phyloP scores from a whole-genome alignment of 2,888 invertebrate species.

The Listrodromus nycthemerus region DNA sequence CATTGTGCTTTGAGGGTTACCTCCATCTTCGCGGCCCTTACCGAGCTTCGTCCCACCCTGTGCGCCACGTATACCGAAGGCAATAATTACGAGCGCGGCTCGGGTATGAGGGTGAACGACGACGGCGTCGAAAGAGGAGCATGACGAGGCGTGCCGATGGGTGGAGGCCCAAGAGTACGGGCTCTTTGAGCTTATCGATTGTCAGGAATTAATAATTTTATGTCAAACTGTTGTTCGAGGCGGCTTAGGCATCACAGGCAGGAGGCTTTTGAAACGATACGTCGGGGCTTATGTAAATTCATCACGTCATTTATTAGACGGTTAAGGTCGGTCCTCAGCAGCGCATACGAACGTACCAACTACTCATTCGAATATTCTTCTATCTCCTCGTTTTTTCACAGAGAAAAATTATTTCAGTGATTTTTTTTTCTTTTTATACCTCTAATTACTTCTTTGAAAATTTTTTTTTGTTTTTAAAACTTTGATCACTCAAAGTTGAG shows the following conservation, averaged over 20 bases:
- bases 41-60: slow-evolving; percentile 49
- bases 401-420: too few relatives aligned
- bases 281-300: slow-evolving; percentile 46
- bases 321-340: neutral
- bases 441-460: too few relatives aligned
- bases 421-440: too few relatives aligned
- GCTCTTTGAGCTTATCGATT: slow-evolving; percentile 83
- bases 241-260: slow-evolving; percentile 58
- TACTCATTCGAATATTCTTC: neutral
- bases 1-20: slow-evolving; percentile 81
- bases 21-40: slow-evolving; percentile 62
- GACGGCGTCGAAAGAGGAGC: slow-evolving; percentile 44
- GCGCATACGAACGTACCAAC: neutral
- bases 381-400: too few relatives aligned
- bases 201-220: slow-evolving; percentile 83
- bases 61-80: slow-evolving; percentile 67
- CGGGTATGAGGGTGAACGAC: slow-evolving; percentile 65
- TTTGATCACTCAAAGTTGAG: too few relatives aligned
- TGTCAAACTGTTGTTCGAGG: slow-evolving; percentile 69
- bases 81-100: slow-evolving; percentile 83
- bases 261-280: slow-evolving; percentile 65
- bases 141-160: slow-evolving; percentile 50
- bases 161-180: slow-evolving; percentile 20
- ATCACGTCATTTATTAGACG: slow-evolving; percentile 45
- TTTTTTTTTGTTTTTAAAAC: too few relatives aligned